Base-by-base conservation (phyloP, 2,888 invertebrate genomes). In the Dioctria linearis region DNA sequence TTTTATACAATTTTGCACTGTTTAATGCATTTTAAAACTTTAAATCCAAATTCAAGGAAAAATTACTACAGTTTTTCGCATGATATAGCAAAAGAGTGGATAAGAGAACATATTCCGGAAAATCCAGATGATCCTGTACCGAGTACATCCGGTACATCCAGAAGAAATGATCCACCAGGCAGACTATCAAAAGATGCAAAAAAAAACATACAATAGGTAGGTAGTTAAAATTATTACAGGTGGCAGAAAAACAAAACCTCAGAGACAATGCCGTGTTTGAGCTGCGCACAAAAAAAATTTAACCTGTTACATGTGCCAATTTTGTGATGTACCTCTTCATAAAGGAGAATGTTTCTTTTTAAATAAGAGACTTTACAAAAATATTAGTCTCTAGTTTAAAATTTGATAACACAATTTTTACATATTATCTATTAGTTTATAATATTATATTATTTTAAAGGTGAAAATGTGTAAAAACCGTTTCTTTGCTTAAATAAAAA, bases 221-320 rank as follows among this genome's bases (percentile, higher is more conserved):
- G n/a, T 59, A n/a, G 59, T 59, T 59, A 3, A 59, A 59, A 59
- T 59, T 59, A 59, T n/a, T 13, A 59, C 59, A 1, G 59, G 59
- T 59, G 59, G 59, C 4, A 59, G 6, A 59, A 59, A 59, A 59
- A 6, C 11, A n/a, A 59, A 59, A 59, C 59, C n/a, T n/a, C n/a
- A n/a, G n/a, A 59, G 59, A 59, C 59, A 59, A n/a, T 59, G 59
- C n/a, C 59, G 59, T n/a, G 59, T 59, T 9, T 59, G 59, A 2
- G 59, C 59, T n/a, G 59, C 59, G n/a, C 59, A 59, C 25, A 59
- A 59, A 59, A 59, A 59, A 2, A 59, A 2, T 59, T 59, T 59
- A 59, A 3, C 59, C 8, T 59, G 59, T 3, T 2, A 59, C 1
- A 59, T 59, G 59, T 59, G 59, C 3, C 8, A 59, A 59, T 59